Evolutionary conservation across 2,888 invertebrate genomes (phyloP).

Genomic region (Dinocampus coccinellae): DNA sequence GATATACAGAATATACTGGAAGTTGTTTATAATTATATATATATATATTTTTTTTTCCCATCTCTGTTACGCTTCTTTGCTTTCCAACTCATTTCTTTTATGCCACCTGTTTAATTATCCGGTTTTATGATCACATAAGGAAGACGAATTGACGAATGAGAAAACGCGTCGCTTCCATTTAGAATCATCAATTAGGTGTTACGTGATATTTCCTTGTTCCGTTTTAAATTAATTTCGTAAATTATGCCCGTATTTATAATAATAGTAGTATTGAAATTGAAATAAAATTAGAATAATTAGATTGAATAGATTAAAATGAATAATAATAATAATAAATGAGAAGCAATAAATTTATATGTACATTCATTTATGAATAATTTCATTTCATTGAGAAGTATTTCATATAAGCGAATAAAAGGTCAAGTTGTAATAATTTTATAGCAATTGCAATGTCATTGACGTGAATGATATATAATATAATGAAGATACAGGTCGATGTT

Average conservation of each 20-base stretch:
- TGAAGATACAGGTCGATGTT: conserved; percentile 55
- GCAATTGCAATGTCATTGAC: background rate
- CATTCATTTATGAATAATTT: background rate
- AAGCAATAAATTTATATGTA: background rate
- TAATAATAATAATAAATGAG: background rate
- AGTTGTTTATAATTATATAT: background rate
- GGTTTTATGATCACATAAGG: background rate
- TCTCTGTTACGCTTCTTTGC: background rate
- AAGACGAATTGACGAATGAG: background rate
- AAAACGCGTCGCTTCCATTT: conserved; percentile 7
- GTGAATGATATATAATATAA: background rate
- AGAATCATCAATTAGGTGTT: conserved; percentile 5
- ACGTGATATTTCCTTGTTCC: conserved; percentile 20
- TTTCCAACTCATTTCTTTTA: background rate
- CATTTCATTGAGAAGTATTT: background rate
- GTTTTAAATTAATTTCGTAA: background rate
- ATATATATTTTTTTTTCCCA: background rate
- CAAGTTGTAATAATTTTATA: background rate
- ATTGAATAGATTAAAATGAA: background rate
- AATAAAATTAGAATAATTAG: too few relatives aligned
- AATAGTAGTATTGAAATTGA: too few relatives aligned
- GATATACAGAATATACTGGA: background rate
- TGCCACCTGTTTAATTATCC: background rate
- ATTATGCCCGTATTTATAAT: background rate
- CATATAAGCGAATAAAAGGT: background rate